Conservation (phyloP, 2,888 invertebrate genomes). For the Ptychoptera contaminata region DNA sequence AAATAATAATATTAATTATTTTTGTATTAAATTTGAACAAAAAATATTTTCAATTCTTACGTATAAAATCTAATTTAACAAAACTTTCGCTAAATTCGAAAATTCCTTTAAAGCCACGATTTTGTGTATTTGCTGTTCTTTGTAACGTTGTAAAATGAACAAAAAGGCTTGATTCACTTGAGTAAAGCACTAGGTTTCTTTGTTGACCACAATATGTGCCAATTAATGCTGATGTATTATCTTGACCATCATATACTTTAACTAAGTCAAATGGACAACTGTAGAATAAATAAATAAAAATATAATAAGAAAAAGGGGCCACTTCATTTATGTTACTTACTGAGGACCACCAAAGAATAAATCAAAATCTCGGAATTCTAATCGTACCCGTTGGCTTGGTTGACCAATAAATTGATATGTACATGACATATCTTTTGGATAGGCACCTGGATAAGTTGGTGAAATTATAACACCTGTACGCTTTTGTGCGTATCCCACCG, state of each 20-base stretch:
- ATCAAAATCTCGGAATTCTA: conserved; percentile 96
- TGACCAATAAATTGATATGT: conserved; percentile 85
- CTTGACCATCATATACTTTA: conserved; percentile 88
- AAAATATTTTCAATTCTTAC: conserved; percentile 21
- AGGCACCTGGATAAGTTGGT: conserved; percentile 97
- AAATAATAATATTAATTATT: conserved; percentile 44
- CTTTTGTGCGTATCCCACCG: conserved; percentile 35
- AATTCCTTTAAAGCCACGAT: conserved; percentile 95
- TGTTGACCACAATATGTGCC: conserved; percentile 97
- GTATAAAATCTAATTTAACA: conserved; percentile 84
- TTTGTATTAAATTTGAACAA: background rate
- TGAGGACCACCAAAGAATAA: conserved; percentile 97
- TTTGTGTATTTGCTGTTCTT: conserved; percentile 86
- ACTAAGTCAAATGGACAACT: conserved; percentile 99
- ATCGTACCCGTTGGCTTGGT: conserved; percentile 76
- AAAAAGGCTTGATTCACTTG: conserved; percentile 77
- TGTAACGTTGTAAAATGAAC: conserved; percentile 84
- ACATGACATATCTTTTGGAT: conserved; percentile 91
- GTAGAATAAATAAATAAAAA: conserved; percentile 3
- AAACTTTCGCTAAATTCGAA: conserved; percentile 98
- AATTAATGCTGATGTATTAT: conserved; percentile 76
- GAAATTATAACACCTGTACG: conserved; percentile 80
- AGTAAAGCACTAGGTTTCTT: conserved; percentile 88
- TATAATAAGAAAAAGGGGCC: background rate
- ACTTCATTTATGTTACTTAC: conserved; percentile 43